Evolutionary conservation across 2,888 invertebrate genomes (phyloP), one percentile per base, ranked within the genome.

Genomic region (Prenolepis imparis): DNA sequence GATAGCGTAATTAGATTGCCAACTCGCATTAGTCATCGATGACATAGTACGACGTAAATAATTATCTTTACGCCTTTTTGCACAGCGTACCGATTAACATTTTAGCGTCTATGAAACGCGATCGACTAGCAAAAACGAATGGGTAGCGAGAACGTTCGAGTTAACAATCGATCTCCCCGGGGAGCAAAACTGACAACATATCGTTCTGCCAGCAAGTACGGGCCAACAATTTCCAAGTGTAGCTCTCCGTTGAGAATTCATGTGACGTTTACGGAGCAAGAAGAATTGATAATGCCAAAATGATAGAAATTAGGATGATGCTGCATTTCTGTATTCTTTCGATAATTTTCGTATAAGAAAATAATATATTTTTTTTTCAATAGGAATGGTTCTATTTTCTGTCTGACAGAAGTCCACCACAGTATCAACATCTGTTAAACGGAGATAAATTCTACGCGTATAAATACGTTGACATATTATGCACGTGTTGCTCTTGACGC

Each of bases 151-250:
- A 75, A 44, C 32, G 8, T 52, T 18, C n/a, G 61, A 61, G 67
- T 52, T 72, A 66, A 83, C 83, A 44, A 83, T 83, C 83, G 59
- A 78, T 83, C 78, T 83, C 82, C 59, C 61, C 6, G 28, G 48
- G 48, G 83, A 68, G 41, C 36, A 78, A 77, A 59, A 78, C 52
- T 52, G 83, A 83, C 83, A 63, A 66, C 52, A 75, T 78, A 68
- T 67, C 83, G 66, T 64, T 81, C 63, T 52, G 52, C n/a, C 52
- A 39, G 15, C 52, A 63, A 81, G 74, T 74, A 75, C 77, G 52
- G 39, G 52, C 44, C 48, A 74, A 81, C 77, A 81, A 81, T 75
- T 81, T 77, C 63, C 39, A 52, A 63, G 41, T 75, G 39, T 57
- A 57, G n/a, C 66, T 77, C 77, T 77, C 66, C 66, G 59, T 57